phyloP scores from a whole-genome alignment of 1,140 invertebrate genomes.

The Probaryconus sp. region DNA sequence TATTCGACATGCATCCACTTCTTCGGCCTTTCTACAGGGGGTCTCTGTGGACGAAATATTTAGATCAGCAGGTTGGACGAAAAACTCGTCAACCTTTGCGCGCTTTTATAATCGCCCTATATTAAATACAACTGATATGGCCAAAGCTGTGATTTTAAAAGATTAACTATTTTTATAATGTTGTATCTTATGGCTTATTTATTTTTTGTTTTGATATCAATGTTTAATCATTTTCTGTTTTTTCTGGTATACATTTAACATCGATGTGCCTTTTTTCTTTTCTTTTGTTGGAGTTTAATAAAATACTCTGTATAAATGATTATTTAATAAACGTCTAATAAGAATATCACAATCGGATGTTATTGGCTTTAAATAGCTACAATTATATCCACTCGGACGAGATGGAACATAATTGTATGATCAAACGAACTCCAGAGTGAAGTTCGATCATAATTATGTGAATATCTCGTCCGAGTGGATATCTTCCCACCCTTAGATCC shows the following conservation, averaged over 20 bases:
- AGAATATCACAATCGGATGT: background rate
- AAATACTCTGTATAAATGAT: too few relatives aligned
- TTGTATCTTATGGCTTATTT: too few relatives aligned
- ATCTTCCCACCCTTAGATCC: too few relatives aligned
- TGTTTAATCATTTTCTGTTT: too few relatives aligned
- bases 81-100: slow-evolving; percentile 3
- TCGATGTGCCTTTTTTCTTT: too few relatives aligned
- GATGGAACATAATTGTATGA: slow-evolving; percentile 1
- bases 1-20: slow-evolving; percentile 7
- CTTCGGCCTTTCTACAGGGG: background rate
- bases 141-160: slow-evolving; percentile 6
- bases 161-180: too few relatives aligned
- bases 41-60: slow-evolving; percentile 7
- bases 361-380: slow-evolving; percentile 5
- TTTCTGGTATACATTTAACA: too few relatives aligned
- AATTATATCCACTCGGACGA: slow-evolving; percentile 5
- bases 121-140: slow-evolving; percentile 1
- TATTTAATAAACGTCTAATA: background rate
- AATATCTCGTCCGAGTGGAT: slow-evolving; percentile 4
- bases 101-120: slow-evolving; percentile 8
- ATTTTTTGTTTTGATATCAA: too few relatives aligned
- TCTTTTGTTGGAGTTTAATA: too few relatives aligned
- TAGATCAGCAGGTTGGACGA: slow-evolving; percentile 18
- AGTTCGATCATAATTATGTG: too few relatives aligned
- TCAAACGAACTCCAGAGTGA: slow-evolving; percentile 11